Evolutionary conservation across 1,140 invertebrate genomes (phyloP).

Genomic region (Heterodera carotae): DNA sequence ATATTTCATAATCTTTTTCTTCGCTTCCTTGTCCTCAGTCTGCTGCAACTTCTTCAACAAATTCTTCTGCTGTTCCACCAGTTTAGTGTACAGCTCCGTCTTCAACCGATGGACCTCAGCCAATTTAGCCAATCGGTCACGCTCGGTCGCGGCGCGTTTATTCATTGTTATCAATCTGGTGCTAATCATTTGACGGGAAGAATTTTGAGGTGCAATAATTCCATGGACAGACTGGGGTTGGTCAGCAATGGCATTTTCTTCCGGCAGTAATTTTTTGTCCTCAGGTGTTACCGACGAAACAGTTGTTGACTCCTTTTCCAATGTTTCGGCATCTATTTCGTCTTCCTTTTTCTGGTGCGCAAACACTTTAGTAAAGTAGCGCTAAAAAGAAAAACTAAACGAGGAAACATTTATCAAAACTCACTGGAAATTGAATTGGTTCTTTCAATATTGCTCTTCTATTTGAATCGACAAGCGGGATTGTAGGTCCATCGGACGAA

Average conservation of each 20-base stretch:
- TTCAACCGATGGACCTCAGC: constrained; percentile 31
- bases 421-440: neutral
- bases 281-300: neutral
- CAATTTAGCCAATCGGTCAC: constrained; percentile 24
- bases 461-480: neutral
- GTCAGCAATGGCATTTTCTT: neutral
- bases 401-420: neutral
- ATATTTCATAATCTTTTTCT: constrained; percentile 35
- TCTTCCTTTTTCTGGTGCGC: constrained; percentile 5
- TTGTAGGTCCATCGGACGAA: constrained; percentile 18
- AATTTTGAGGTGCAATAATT: neutral
- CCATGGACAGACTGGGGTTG: neutral
- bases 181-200: neutral
- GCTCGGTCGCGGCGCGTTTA: constrained; percentile 12
- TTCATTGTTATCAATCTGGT: neutral
- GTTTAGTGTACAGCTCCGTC: constrained; percentile 36
- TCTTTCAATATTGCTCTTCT: neutral
- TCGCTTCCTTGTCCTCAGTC: constrained; percentile 34
- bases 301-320: neutral
- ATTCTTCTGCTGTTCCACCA: constrained; percentile 33
- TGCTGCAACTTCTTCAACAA: constrained; percentile 30
- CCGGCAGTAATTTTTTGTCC: neutral
- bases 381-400: constrained; percentile 8
- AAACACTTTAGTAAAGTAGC: constrained; percentile 6
- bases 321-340: neutral